Conservation (phyloP, 2,113 vertebrate genomes). For the Tetraodon nigroviridis region DNA sequence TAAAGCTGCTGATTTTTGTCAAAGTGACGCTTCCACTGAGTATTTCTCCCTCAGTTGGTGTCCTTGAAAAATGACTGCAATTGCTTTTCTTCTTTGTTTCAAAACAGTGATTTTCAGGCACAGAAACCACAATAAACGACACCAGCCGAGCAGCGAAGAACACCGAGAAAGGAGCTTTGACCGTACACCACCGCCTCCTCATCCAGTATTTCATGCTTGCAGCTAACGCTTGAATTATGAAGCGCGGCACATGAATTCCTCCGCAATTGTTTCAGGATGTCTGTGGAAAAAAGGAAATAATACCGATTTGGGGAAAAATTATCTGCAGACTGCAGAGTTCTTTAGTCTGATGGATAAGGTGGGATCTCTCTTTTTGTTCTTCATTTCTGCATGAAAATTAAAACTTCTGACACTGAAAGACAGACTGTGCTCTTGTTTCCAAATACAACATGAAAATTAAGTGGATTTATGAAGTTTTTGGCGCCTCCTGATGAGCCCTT, state of each 20-base stretch:
- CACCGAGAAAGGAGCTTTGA: background rate
- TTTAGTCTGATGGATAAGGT: background rate
- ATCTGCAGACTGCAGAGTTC: slow-evolving; percentile 40
- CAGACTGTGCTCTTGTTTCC: too few relatives aligned
- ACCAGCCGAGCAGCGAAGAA: background rate
- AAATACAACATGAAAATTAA: too few relatives aligned
- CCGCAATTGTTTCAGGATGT: slow-evolving; percentile 71
- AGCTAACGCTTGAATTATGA: slow-evolving; percentile 64
- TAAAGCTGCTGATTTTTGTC: too few relatives aligned
- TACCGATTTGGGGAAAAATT: slow-evolving; percentile 57
- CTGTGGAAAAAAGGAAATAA: slow-evolving; percentile 46
- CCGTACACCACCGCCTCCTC: slow-evolving; percentile 20
- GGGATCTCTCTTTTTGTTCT: background rate
- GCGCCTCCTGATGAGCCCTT: slow-evolving; percentile 15
- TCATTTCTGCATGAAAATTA: too few relatives aligned
- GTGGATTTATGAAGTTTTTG: background rate
- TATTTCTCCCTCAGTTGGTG: background rate
- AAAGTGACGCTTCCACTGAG: too few relatives aligned
- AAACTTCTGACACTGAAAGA: too few relatives aligned
- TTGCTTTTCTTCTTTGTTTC: too few relatives aligned
- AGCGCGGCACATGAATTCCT: slow-evolving; percentile 63
- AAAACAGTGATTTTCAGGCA: slow-evolving; percentile 13
- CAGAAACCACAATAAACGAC: slow-evolving; percentile 5
- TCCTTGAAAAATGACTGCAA: background rate
- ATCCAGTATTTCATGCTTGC: slow-evolving; percentile 24